Evolutionary conservation across 1,140 invertebrate species (phyloP).

Genomic region (Cyrtorhinus lividipennis): DNA sequence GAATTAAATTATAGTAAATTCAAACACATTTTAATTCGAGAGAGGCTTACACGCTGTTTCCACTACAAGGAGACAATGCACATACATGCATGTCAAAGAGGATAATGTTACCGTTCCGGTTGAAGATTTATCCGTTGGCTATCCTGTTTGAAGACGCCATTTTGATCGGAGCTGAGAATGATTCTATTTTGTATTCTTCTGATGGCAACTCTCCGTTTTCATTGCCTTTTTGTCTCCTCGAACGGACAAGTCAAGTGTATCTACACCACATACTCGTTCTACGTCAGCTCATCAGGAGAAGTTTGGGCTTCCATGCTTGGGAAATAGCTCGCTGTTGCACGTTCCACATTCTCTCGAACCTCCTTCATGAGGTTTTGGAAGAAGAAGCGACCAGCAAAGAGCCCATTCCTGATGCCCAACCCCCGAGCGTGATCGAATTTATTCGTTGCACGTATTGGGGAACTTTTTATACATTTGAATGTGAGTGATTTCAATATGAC

Average conservation of each 20-base stretch:
- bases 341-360: conserved; percentile 90
- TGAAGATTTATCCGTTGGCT: conserved; percentile 90
- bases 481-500: no score
- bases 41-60: no score
- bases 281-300: conserved; percentile 82
- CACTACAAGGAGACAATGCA: conserved; percentile 54
- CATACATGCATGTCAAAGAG: conserved; percentile 92
- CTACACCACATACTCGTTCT: conserved; percentile 95
- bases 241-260: conserved; percentile 96
- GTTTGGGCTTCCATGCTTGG: conserved; percentile 95
- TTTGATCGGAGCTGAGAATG: conserved; percentile 89
- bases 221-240: conserved; percentile 74
- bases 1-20: no score
- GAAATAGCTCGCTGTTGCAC: conserved; percentile 92
- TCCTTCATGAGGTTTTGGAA: conserved; percentile 70
- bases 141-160: conserved; percentile 96
- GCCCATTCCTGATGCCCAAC: conserved; percentile 92
- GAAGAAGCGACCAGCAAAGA: conserved; percentile 98
- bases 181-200: conserved; percentile 71
- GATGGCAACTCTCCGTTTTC: conserved; percentile 63
- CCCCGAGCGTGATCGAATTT: conserved; percentile 94
- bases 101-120: conserved; percentile 94
- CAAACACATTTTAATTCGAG: no score
- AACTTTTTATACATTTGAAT: no score
- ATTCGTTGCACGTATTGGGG: no score